Conservation (phyloP, 2,888 invertebrate species). For the Lissonota sp. region DNA sequence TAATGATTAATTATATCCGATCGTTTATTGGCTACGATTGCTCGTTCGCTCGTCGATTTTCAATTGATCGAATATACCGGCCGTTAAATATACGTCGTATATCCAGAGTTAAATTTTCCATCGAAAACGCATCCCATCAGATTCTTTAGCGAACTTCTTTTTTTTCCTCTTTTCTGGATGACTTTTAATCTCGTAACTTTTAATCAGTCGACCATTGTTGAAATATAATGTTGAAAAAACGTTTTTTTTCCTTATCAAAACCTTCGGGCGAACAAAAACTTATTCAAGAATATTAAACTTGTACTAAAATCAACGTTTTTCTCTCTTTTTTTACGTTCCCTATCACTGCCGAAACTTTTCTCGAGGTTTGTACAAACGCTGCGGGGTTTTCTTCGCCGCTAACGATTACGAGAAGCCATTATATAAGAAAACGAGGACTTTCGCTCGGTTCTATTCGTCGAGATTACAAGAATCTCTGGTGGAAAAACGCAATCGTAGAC, state of each 20-base stretch:
- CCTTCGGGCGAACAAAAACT: background rate
- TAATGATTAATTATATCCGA: constrained; percentile 16
- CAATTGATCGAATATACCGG: background rate
- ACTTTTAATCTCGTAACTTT: constrained; percentile 7
- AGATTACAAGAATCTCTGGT: constrained; percentile 28
- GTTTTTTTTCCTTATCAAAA: constrained; percentile 14
- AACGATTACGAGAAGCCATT: constrained; percentile 34
- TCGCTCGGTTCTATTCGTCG: background rate
- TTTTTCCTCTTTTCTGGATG: background rate
- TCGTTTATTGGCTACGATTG: background rate
- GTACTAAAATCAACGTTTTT: constrained; percentile 10
- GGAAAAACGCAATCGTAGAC: constrained; percentile 33
- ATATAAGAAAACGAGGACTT: background rate
- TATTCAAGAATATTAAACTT: constrained; percentile 3
- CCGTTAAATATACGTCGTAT: background rate
- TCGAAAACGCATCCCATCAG: background rate
- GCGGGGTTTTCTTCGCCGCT: constrained; percentile 8
- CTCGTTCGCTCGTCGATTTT: background rate
- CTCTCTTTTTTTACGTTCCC: background rate
- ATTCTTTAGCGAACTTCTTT: background rate
- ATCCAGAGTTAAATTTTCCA: background rate
- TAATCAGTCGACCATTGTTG: background rate
- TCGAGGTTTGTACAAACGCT: background rate
- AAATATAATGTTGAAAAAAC: constrained; percentile 3
- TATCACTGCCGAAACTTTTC: constrained; percentile 3